Evolutionary conservation across 2,113 vertebrate genomes (phyloP).

Genomic region (Cynocephalus volans): DNA sequence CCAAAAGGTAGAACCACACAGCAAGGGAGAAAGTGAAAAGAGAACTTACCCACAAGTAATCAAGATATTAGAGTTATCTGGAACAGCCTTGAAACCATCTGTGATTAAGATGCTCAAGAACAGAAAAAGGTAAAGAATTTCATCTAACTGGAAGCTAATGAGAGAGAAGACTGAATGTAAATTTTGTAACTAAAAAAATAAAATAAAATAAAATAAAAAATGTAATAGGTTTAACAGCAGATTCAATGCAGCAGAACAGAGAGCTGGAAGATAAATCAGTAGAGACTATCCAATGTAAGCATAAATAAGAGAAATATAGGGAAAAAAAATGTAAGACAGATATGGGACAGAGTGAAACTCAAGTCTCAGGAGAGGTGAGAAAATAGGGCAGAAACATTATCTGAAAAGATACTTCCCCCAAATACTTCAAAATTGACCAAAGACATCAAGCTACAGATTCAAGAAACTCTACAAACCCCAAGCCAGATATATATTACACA

Average conservation of each 20-base stretch:
- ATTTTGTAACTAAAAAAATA: not conserved
- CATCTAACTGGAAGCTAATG: not conserved
- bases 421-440: not conserved
- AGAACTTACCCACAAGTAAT: not conserved
- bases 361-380: not conserved
- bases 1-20: not conserved
- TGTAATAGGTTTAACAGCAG: not conserved
- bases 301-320: not conserved
- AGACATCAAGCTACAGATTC: not conserved
- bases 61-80: not conserved
- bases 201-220: slow-evolving; percentile 15
- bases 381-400: not conserved
- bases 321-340: not conserved
- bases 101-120: not conserved
- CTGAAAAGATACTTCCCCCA: not conserved
- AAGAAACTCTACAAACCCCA: not conserved
- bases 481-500: not conserved
- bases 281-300: not conserved
- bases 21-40: not conserved
- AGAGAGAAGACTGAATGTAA: not conserved
- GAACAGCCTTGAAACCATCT: not conserved
- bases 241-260: not conserved
- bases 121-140: not conserved
- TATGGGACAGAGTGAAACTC: not conserved
- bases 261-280: not conserved